These are phyloP conservation scores for Oreonectes daqikongensis DNA, from an alignment of 2,797 vertebrate species.

Conservation along the genomic window DNA sequence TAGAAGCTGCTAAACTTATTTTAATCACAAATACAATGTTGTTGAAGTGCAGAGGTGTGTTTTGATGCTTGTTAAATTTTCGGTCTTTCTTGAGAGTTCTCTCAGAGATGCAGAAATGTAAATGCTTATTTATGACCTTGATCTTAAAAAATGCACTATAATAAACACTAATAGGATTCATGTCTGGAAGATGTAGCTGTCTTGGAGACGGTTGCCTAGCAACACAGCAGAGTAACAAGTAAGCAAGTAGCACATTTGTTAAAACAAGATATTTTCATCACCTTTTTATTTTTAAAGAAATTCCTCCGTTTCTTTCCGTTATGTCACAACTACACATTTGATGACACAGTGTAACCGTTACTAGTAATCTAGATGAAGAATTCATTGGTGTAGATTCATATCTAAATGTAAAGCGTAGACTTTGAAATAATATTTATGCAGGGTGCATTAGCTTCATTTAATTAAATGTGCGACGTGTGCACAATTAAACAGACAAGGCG, in stretches of 20 bases:
- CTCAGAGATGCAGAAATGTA: constrained; percentile 26
- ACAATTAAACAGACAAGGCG: constrained; percentile 26
- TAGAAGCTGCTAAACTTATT: background rate
- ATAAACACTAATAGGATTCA: constrained; percentile 58
- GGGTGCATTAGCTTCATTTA: constrained; percentile 1
- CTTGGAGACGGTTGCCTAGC: constrained; percentile 59
- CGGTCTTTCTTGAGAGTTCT: background rate
- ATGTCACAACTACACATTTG: background rate
- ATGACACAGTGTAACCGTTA: background rate
- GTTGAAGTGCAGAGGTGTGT: background rate
- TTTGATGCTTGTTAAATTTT: background rate
- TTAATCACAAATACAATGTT: background rate
- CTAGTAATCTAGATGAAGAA: background rate
- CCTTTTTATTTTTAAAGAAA: background rate
- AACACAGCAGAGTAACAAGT: constrained; percentile 54
- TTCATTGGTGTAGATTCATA: background rate
- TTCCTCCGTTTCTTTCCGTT: background rate
- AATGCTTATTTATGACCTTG: constrained; percentile 50
- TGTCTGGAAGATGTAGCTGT: constrained; percentile 50
- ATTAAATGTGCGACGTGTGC: background rate
- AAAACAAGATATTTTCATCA: constrained; percentile 3
- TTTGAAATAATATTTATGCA: constrained; percentile 1
- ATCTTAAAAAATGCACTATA: constrained; percentile 49
- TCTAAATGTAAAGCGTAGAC: background rate
- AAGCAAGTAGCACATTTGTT: constrained; percentile 14